These are phyloP conservation scores for Datnioides undecimradiatus DNA, from an alignment of 2,113 vertebrate species.

Conservation along the genomic window DNA sequence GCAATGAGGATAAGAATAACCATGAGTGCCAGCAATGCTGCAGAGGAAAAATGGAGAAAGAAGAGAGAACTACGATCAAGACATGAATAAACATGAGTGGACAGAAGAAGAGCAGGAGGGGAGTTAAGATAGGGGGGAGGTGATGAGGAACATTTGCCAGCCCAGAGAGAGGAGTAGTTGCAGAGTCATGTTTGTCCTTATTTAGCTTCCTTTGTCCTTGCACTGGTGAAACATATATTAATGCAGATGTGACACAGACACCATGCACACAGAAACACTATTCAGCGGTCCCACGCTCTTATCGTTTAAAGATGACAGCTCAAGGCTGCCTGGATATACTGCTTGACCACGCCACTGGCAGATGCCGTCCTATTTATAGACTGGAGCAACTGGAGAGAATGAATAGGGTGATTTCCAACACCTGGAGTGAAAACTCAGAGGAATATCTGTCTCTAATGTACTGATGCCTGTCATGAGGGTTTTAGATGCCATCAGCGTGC, in stretches of 20 bases:
- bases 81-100: slow-evolving; percentile 58
- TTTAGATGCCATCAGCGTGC: slow-evolving; percentile 15
- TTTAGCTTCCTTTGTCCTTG: slow-evolving; percentile 65
- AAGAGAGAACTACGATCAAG: slow-evolving; percentile 7
- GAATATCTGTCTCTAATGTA: slow-evolving; percentile 14
- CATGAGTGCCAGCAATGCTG: neutral
- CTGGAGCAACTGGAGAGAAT: slow-evolving; percentile 26
- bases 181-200: slow-evolving; percentile 66
- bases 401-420: slow-evolving; percentile 36
- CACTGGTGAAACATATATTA: slow-evolving; percentile 54
- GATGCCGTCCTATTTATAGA: slow-evolving; percentile 68
- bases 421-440: slow-evolving; percentile 3
- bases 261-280: slow-evolving; percentile 43
- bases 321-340: slow-evolving; percentile 56
- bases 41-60: neutral
- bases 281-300: slow-evolving; percentile 52
- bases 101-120: slow-evolving; percentile 9
- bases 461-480: slow-evolving; percentile 14
- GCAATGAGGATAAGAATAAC: slow-evolving; percentile 40
- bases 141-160: slow-evolving; percentile 43
- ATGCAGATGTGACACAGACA: slow-evolving; percentile 45
- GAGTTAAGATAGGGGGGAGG: slow-evolving; percentile 10
- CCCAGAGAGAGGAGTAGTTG: slow-evolving; percentile 29
- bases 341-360: slow-evolving; percentile 61
- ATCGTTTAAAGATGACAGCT: slow-evolving; percentile 66